These are phyloP conservation scores for Rosalia funebris DNA, from an alignment of 2,888 invertebrate genomes.

Conservation along the genomic window DNA sequence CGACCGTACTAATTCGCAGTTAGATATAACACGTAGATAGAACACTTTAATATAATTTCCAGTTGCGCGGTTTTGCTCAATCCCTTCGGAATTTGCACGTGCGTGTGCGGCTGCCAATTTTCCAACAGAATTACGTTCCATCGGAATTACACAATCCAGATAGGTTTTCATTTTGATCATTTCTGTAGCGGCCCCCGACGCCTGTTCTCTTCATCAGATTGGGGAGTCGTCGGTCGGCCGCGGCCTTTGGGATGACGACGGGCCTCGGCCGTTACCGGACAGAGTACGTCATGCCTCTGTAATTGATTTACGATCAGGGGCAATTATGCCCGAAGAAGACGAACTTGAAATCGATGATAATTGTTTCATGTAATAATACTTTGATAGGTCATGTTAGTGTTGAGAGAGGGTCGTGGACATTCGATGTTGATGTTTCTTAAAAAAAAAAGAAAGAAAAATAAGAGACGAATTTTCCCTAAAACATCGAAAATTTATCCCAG, in stretches of 20 bases:
- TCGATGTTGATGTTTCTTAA: no score
- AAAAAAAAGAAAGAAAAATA: no score
- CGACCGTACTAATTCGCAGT: slow-evolving; percentile 44
- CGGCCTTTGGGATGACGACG: background rate
- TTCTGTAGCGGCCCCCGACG: slow-evolving; percentile 16
- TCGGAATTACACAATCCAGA: slow-evolving; percentile 47
- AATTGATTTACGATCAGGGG: no score
- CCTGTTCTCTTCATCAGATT: background rate
- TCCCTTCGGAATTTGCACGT: slow-evolving; percentile 62
- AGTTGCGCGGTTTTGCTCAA: slow-evolving; percentile 61
- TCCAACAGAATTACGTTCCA: slow-evolving; percentile 58
- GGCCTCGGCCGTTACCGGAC: no score
- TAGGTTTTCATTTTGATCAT: slow-evolving; percentile 44
- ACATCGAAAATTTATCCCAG: no score
- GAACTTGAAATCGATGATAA: no score
- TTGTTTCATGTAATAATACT: no score
- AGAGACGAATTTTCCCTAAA: no score
- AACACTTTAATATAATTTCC: slow-evolving; percentile 63
- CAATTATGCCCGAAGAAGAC: no score
- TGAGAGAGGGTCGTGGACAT: no score
- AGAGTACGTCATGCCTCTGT: no score
- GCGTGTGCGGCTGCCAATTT: slow-evolving; percentile 59
- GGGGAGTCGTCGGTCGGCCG: background rate
- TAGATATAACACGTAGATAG: slow-evolving; percentile 50
- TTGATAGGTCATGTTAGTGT: no score